Conservation (phyloP, 2,113 vertebrate species). For the Heterocephalus glaber region DNA sequence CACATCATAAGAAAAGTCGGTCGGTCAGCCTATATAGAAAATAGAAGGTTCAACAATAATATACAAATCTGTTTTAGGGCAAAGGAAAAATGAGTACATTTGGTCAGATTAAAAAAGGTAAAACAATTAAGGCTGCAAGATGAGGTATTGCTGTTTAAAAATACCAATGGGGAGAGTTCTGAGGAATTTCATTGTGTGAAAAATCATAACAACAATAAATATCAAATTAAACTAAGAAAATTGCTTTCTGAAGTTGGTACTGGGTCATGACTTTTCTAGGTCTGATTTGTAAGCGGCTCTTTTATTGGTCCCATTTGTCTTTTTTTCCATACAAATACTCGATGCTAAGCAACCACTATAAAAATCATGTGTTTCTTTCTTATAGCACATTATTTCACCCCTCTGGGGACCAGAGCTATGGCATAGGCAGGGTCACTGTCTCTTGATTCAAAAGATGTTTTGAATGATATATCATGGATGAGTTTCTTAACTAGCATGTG, state of each 20-base stretch:
- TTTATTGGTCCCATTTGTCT: slow-evolving; percentile 74
- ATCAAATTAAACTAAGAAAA: slow-evolving; percentile 51
- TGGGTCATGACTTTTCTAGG: slow-evolving; percentile 51
- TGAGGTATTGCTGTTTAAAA: slow-evolving; percentile 44
- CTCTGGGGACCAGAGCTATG: neutral
- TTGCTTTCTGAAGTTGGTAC: slow-evolving; percentile 60
- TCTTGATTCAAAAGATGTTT: slow-evolving; percentile 23
- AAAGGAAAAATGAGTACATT: neutral
- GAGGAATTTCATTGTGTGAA: slow-evolving; percentile 48
- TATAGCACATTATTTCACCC: neutral
- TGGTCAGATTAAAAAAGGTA: neutral
- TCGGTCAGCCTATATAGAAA: neutral
- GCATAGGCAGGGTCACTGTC: neutral
- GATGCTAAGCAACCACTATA: slow-evolving; percentile 69
- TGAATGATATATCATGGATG: neutral
- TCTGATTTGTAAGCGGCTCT: slow-evolving; percentile 64
- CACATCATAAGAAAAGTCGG: neutral
- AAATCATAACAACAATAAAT: slow-evolving; percentile 67
- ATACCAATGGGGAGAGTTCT: neutral
- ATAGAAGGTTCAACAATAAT: neutral
- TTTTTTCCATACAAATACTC: slow-evolving; percentile 58
- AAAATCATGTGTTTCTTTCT: slow-evolving; percentile 58
- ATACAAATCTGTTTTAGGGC: neutral
- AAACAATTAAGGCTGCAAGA: slow-evolving; percentile 21
- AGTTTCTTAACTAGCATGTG: slow-evolving; percentile 37